Conservation (phyloP, 2,113 vertebrate genomes). For the Zingel zingel region DNA sequence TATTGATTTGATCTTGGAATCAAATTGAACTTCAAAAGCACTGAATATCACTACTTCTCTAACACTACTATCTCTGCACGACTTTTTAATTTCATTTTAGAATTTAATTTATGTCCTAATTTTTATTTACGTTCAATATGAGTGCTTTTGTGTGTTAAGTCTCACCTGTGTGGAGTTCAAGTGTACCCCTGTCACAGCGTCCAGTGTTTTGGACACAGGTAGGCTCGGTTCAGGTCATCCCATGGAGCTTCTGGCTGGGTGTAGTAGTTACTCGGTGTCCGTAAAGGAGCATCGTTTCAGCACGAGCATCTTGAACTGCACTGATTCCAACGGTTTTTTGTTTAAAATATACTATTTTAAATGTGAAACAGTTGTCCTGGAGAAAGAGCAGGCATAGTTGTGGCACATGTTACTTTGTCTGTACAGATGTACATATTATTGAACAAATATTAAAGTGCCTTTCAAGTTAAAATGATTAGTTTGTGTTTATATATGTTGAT, state of each 20-base stretch:
- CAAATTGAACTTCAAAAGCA: constrained; percentile 5
- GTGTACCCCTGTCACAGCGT: background rate
- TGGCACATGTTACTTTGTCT: constrained; percentile 89
- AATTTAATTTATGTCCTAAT: constrained; percentile 29
- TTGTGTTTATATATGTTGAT: constrained; percentile 82
- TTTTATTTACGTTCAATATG: constrained; percentile 36
- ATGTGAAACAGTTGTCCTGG: constrained; percentile 86
- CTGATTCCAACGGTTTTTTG: constrained; percentile 21
- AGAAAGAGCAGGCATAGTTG: constrained; percentile 54
- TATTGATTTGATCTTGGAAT: constrained; percentile 5
- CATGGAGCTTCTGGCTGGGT: background rate
- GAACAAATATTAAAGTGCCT: constrained; percentile 91
- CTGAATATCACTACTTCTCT: constrained; percentile 17
- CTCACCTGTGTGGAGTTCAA: background rate
- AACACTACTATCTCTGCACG: constrained; percentile 28
- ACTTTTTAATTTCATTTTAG: constrained; percentile 36
- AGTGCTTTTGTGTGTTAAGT: constrained; percentile 21
- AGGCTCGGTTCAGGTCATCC: background rate
- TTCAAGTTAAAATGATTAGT: constrained; percentile 86
- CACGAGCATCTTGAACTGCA: constrained; percentile 66
- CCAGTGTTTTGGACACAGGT: background rate
- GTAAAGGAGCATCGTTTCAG: constrained; percentile 79
- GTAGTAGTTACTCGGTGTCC: background rate
- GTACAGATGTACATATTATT: constrained; percentile 97
- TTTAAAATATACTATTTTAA: constrained; percentile 82